Evolutionary conservation across 2,113 vertebrate species (phyloP), one percentile per base, ranked within the genome.

Genomic region (Apeltes quadracus): DNA sequence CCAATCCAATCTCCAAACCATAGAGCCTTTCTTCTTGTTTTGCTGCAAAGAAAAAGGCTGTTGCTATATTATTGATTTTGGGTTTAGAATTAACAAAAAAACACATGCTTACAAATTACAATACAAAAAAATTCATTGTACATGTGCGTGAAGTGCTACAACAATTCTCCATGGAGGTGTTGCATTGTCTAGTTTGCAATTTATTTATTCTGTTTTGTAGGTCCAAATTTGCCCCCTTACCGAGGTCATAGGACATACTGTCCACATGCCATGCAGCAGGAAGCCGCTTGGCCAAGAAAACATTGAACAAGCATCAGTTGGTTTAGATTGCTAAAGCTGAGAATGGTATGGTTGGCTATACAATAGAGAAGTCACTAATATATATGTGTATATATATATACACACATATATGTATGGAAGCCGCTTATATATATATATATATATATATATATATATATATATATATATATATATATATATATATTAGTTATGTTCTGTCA

Each of bases 51-150:
- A 78, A 76, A 85, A 55, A 65, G 46, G 46, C 36, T 57, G 61
- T 65, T 80, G 50, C 39, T 63, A 56, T 65, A 61, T 83, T 68
- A 69, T 70, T 80, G 81, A 90, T 91, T 90, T 90, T 84, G 88
- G 81, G 89, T 91, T 90, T 90, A 84, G 88, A 86, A 80, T 53
- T 73, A 29, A 72, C 66, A 79, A n/a, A n/a, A n/a, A n/a, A 83
- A 87, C 77, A 88, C 50, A 64, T 87, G 78, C 84, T 92, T 85
- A 85, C 76, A 75, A 76, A 81, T 83, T 32, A 32, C 72, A 83
- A 61, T 84, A 75, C 75, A 16, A 79, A 67, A 39, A 76, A 50
- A 32, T n/a, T 32, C 3, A 32, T 32, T 72, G 56, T n/a, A 20
- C n/a, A 50, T 32, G 18, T 6, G 0, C 11, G 58, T 16, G 51